Percentiles rank a stretch among this genome's conserved stretches.
These are phyloP conservation scores for Epizoanthus scotinus DNA, from an alignment of 92 coral and sea anemone genomes.

Conservation along the genomic window DNA sequence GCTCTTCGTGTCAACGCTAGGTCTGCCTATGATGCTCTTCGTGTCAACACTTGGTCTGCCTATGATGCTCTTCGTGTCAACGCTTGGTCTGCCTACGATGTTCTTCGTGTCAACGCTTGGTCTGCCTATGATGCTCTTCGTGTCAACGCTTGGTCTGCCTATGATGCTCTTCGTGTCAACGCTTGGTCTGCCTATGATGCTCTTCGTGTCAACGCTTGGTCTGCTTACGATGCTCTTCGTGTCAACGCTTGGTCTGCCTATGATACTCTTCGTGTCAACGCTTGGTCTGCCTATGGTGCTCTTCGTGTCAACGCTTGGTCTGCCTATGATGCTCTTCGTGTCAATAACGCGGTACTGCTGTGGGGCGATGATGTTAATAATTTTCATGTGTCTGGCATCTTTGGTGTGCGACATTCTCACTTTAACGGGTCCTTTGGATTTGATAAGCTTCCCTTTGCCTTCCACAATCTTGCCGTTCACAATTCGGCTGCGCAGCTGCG, in stretches of 20 bases:
- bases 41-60: too few species aligned
- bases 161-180: too few species aligned
- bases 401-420: slow-evolving; percentile 86
- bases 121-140: too few species aligned
- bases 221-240: slow-evolving; percentile 81
- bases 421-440: slow-evolving; percentile 91
- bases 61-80: too few species aligned
- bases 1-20: too few species aligned
- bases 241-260: slow-evolving; percentile 61
- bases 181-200: neutral
- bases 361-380: slow-evolving; percentile 86
- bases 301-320: slow-evolving; percentile 68
- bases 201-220: slow-evolving; percentile 10
- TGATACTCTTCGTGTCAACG: slow-evolving; percentile 80
- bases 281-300: slow-evolving; percentile 71
- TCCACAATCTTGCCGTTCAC: slow-evolving; percentile 74
- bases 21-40: too few species aligned
- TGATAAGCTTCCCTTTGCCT: slow-evolving; percentile 89
- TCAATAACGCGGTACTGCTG: slow-evolving; percentile 71
- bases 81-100: too few species aligned
- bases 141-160: too few species aligned
- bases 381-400: slow-evolving; percentile 74
- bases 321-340: slow-evolving; percentile 81
- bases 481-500: slow-evolving; percentile 80
- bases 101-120: too few species aligned